Evolutionary conservation across 2,113 vertebrate genomes (phyloP).

Genomic region (Nymphicus hollandicus): DNA sequence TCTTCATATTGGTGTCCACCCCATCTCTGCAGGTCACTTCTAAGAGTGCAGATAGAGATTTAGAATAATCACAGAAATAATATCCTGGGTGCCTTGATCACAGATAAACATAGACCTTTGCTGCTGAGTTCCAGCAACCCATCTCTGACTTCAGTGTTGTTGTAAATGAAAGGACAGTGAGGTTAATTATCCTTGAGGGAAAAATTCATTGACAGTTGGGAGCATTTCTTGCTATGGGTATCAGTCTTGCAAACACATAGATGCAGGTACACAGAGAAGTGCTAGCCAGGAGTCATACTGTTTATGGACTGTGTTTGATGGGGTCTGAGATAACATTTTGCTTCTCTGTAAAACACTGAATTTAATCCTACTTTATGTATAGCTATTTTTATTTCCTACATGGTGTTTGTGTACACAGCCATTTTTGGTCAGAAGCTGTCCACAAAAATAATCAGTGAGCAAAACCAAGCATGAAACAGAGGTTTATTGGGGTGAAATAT

Average conservation of each 20-base stretch:
- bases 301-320: accelerated
- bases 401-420: accelerated
- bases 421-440: not conserved
- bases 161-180: not conserved
- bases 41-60: not conserved
- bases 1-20: not conserved
- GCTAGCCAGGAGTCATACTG: not conserved
- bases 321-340: not conserved
- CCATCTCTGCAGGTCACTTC: not conserved
- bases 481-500: not conserved
- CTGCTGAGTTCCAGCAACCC: not conserved
- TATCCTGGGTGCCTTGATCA: not conserved
- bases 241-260: not conserved
- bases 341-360: not conserved
- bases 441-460: not conserved
- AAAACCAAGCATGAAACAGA: not conserved
- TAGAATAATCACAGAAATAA: not conserved
- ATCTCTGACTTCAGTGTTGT: accelerated
- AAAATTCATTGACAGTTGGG: not conserved
- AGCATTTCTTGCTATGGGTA: not conserved
- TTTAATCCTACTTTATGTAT: not conserved
- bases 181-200: not conserved
- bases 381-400: not conserved
- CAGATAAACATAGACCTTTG: not conserved
- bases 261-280: too few species aligned